Conservation (phyloP, 2,888 invertebrate species). For the Chirona hameri region DNA sequence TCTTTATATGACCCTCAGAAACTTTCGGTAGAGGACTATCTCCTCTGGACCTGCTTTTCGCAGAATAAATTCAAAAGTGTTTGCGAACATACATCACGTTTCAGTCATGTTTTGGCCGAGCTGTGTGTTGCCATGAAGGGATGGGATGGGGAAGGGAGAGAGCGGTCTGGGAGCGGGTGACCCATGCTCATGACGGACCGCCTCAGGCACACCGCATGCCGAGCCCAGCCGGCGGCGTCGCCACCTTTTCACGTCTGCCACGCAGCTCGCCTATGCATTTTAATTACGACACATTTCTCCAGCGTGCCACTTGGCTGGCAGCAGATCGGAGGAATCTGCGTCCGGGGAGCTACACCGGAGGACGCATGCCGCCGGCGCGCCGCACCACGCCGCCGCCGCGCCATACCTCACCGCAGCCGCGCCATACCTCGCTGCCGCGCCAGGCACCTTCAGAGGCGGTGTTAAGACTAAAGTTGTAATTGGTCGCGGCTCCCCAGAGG, state of each 20-base stretch:
- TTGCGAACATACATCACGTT: no score
- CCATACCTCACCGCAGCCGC: neutral
- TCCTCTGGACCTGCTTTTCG: no score
- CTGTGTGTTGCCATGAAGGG: no score
- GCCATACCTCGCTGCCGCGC: neutral
- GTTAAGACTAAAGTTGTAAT: constrained; percentile 28
- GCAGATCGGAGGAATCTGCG: neutral
- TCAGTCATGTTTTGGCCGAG: no score
- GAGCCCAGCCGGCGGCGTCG: neutral
- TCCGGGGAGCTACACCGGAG: neutral
- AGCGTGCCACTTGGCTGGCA: neutral
- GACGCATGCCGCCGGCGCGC: neutral
- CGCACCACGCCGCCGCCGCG: neutral
- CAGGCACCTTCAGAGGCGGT: neutral
- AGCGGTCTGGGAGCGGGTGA: neutral
- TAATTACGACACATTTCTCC: constrained; percentile 25
- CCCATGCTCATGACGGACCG: neutral
- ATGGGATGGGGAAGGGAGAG: no score
- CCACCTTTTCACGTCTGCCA: neutral
- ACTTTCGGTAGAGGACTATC: no score
- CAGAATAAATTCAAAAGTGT: no score
- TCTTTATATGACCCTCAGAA: no score
- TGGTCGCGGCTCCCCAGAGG: neutral
- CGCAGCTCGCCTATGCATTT: neutral
- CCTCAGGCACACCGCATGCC: neutral